phyloP scores from a whole-genome alignment of 1,140 invertebrate species.

The Trichonephila clavipes region DNA sequence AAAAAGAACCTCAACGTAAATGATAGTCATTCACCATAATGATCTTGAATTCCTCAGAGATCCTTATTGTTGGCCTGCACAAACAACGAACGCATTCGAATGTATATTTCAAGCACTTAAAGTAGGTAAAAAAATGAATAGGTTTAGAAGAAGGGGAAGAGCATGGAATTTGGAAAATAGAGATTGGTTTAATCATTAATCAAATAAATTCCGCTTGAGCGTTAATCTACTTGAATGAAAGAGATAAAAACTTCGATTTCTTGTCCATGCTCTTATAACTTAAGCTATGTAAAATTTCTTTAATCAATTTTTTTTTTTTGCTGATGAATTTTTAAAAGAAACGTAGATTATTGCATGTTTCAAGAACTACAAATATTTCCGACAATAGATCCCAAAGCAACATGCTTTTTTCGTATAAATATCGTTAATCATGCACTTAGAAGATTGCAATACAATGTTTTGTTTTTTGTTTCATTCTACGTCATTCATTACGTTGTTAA shows the following conservation, averaged over 20 bases:
- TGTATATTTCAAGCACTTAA: conserved; percentile 7
- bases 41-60: not conserved
- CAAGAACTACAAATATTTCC: no score
- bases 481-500: no score
- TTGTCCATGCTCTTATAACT: no score
- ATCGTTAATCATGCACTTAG: no score
- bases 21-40: conserved; percentile 15
- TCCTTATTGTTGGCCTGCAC: not conserved
- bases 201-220: not conserved
- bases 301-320: no score
- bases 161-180: not conserved
- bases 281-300: no score
- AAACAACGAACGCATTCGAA: not conserved
- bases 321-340: no score
- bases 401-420: no score
- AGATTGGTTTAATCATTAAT: not conserved
- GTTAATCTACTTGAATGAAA: not conserved
- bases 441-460: no score
- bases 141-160: not conserved
- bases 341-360: no score
- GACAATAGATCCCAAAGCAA: no score
- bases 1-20: not conserved
- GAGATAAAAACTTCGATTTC: not conserved
- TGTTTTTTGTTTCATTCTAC: no score
- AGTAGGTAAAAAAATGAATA: not conserved